Evolutionary conservation across 1,140 invertebrate species (phyloP), one percentile per base, ranked within the genome.

Genomic region (Zaprionus tsacasi): DNA sequence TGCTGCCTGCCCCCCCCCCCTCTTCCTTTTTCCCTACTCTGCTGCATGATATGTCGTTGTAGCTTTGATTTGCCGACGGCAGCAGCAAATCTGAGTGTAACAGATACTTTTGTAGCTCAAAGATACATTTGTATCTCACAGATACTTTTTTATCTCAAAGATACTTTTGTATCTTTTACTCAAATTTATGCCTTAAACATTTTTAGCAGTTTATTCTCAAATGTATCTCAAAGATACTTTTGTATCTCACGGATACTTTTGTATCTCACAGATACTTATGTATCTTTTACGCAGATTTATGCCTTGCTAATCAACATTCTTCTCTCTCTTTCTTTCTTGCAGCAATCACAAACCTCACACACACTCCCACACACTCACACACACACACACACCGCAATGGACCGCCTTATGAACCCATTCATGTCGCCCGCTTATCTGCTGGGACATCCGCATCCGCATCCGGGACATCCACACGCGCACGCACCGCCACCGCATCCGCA

Each of bases 381-480:
- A 13, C 5, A 21, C 21, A 21, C 21, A 79, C 45, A 43, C 27
- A 30, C 33, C 33, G 10, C 33, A 35, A 92, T 92, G 91, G 91
- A 92, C 66, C 91, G 91, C 69, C 83, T 92, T 45, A 92, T 92
- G 82, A 90, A 86, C 59, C 75, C 85, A 25, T 92, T 92, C 57
- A 89, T 92, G 77, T 74, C 91, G 30, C 74, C 91, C 65, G 85
- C 85, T 55, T 92, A 92, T 76, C 77, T 92, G 56, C 74, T 92
- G 57, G 80, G 80, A n/a, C 71, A 70, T 30, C 27, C 58, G 12
- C 71, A 70, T 30, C 27, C 58, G 12, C 65, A 70, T 54, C 21
- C 27, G 1, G n/a, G 55, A 5, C 79, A 80, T 45, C 21, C 74
- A n/a, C 67, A 70, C 13, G 5, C 48, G 27, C 21, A 17, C 40